Evolutionary conservation across 1,140 invertebrate species (phyloP), one percentile per base, ranked within the genome.

Genomic region (Proales similis): DNA sequence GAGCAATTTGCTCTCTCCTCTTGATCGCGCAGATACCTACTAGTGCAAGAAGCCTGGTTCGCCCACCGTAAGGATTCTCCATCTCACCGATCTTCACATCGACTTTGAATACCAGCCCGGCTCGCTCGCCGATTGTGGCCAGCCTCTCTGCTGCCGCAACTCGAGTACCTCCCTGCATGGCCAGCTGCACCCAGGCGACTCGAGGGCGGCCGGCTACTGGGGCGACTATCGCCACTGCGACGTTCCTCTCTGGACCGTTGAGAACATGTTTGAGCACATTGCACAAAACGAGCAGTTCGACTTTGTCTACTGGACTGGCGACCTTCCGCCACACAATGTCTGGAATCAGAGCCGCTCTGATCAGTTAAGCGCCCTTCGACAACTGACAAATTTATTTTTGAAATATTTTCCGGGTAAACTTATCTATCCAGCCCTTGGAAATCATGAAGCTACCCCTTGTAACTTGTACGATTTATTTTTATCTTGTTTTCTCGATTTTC

Each of bases 271-370:
- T 24, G 48, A 74, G 9, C 68, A 78, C 43, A 72, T 77, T 6
- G 68, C 68, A 12, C 63, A 67, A 64, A 42, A 48, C 22, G 62
- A 68, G 49, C 45, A 64, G 39, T 65, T 60, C 47, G 91, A 96
- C 77, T 94, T 92, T 72, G 92, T 97, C 65, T 74, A 94, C n/a
- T 97, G 91, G 89, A 97, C 93, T 0, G 93, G 93, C 1, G 93
- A 98, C 78, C 73, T 96, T 48, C 91, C 91, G 17, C 86, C 92
- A 0, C 93, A 98, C 70, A 90, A 96, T 72, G 85, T 95, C 0
- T 97, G 92, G 92, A 93, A 95, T 71, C 90, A 96, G 76, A 91
- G 90, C 0, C 81, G 85, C 68, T 83, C 86, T 66, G 86, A 90
- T 71, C 93, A 94, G 71, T 70, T 91, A 2, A 84, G 85, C 68